phyloP scores from a whole-genome alignment of 2,113 vertebrate genomes.

The Boleophthalmus pectinirostris region DNA sequence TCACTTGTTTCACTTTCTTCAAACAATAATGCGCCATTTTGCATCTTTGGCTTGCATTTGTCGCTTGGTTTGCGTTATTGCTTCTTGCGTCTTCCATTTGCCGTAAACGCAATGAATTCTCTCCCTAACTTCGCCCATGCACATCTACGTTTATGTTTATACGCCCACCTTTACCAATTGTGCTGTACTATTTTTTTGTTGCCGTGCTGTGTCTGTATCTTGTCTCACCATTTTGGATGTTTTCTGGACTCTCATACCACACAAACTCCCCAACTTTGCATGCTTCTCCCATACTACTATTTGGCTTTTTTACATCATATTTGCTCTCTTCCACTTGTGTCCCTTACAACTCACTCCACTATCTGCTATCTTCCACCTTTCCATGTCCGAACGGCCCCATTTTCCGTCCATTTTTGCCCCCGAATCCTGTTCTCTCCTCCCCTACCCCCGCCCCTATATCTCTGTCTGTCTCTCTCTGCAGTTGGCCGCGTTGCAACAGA shows the following conservation, averaged over 20 bases:
- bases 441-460: slow-evolving; percentile 23
- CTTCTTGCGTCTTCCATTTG: background rate
- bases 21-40: background rate
- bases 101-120: background rate
- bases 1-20: background rate
- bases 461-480: slow-evolving; percentile 66
- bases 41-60: background rate
- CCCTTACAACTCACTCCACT: background rate
- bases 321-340: background rate
- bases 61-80: background rate
- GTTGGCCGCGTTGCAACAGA: slow-evolving; percentile 91
- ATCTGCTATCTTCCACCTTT: background rate
- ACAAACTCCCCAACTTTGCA: background rate
- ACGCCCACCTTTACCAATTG: too few species aligned
- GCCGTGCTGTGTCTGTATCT: background rate
- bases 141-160: background rate
- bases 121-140: background rate
- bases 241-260: background rate
- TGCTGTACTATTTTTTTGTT: background rate
- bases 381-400: background rate
- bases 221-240: background rate
- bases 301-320: slow-evolving; percentile 16
- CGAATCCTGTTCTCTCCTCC: slow-evolving; percentile 27
- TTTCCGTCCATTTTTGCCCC: slow-evolving; percentile 15
- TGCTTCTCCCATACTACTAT: background rate